Evolutionary conservation across 1,140 invertebrate species (phyloP).

Genomic region (Conus betulinus): DNA sequence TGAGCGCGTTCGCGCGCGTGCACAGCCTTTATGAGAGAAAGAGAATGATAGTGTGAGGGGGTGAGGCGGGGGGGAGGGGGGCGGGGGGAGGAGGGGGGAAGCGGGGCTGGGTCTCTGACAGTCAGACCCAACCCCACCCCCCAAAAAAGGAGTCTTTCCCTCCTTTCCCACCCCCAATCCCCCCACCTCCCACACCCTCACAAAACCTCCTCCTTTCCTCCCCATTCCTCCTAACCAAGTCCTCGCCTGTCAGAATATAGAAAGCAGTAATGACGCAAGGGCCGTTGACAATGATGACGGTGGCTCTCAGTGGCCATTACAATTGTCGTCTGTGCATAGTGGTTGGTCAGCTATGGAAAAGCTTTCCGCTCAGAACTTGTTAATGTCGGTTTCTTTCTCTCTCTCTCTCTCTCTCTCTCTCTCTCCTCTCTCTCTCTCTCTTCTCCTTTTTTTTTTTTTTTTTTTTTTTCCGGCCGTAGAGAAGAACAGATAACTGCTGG

Average conservation of each 20-base stretch:
- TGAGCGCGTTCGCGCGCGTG: slow-evolving; percentile 30
- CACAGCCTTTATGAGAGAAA: slow-evolving; percentile 35
- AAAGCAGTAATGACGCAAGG: slow-evolving; percentile 6
- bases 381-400: neutral
- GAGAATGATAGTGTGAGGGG: slow-evolving; percentile 32
- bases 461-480: neutral
- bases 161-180: neutral
- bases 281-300: neutral
- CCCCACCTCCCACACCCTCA: neutral
- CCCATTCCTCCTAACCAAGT: neutral
- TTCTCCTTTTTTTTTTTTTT: neutral
- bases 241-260: neutral
- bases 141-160: neutral
- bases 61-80: neutral
- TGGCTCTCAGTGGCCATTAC: neutral
- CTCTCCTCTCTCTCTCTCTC: slow-evolving; percentile 8
- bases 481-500: too few species aligned
- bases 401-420: neutral
- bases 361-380: neutral
- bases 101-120: neutral
- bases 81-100: neutral
- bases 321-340: neutral
- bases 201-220: neutral
- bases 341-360: neutral
- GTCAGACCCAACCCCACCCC: slow-evolving; percentile 10